These are phyloP conservation scores for Formica selysi DNA, from an alignment of 1,140 invertebrate genomes.

Conservation along the genomic window DNA sequence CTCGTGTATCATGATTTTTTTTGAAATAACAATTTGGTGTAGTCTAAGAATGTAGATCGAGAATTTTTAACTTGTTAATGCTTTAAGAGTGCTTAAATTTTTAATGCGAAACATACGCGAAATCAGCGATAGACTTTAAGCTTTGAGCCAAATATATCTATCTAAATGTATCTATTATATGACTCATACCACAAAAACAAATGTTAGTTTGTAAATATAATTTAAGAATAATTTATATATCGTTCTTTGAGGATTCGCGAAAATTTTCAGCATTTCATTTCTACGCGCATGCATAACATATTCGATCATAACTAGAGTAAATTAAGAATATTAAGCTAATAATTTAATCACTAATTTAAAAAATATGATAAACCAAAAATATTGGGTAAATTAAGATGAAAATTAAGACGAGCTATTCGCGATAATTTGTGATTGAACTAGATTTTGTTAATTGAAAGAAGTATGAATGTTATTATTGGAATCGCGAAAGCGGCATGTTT, in stretches of 20 bases:
- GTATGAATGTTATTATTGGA: conserved; percentile 1
- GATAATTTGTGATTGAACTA: not conserved
- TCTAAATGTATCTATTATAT: no score
- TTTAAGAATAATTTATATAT: conserved; percentile 22
- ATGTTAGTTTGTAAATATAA: not conserved
- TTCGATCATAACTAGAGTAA: not conserved
- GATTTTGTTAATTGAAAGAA: not conserved
- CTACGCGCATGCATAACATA: not conserved
- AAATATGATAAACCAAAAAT: not conserved
- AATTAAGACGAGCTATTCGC: not conserved
- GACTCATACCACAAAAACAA: no score
- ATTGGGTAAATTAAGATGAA: not conserved
- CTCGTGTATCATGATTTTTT: not conserved
- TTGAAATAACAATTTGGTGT: not conserved
- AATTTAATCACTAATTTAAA: not conserved
- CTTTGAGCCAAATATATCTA: no score
- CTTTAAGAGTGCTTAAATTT: not conserved
- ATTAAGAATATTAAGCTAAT: not conserved
- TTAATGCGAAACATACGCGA: no score
- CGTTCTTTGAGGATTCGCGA: not conserved
- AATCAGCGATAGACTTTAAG: no score
- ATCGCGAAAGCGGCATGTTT: not conserved
- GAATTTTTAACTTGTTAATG: not conserved
- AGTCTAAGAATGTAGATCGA: not conserved
- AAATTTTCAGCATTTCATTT: not conserved